Evolutionary conservation across 2,888 invertebrate species (phyloP), one percentile per base, ranked within the genome.

Genomic region (Adineta ricciae): DNA sequence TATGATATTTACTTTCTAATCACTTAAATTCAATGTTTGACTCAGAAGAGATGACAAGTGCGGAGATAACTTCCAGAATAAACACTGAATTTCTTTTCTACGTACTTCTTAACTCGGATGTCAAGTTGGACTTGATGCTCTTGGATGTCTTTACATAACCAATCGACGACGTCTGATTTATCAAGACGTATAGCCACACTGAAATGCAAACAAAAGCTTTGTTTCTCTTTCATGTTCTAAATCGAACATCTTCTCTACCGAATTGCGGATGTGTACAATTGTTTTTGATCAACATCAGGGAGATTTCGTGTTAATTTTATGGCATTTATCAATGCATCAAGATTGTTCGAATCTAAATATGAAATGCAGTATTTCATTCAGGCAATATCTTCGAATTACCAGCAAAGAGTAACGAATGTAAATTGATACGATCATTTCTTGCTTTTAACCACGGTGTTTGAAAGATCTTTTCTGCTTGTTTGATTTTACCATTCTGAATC

Each of bases 391-490:
- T 46, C 46, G 11, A 46, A 46, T 27, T 64, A 64, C 64, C 64
- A 64, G 64, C 64, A n/a, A 64, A 64, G 32, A 64, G 64, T 64
- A 64, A 27, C 27, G 64, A 14, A 78, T 78, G 78, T n/a, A 41
- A 41, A 41, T 78, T 41, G n/a, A 78, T 41, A 1, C 78, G 78
- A 41, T 24, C 41, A 78, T 78, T 78, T 78, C 41, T 41, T 78
- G 78, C 78, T 78, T n/a, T 78, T 24, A 78, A 32, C 78, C 78
- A 78, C n/a, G 78, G 78, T 78, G 41, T 41, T 41, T n/a, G 41
- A n/a, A 78, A 78, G 8, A 78, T 41, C n/a, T 78, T 78, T 78
- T 78, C 78, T 2, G 41, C 78, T n/a, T 78, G 41, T 41, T 78
- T 78, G 11, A 41, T 41, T 78, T 78, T 78, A 5, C n/a, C 78